These are phyloP conservation scores for Fukomys damarensis DNA, from an alignment of 2,113 vertebrate species.

Conservation along the genomic window DNA sequence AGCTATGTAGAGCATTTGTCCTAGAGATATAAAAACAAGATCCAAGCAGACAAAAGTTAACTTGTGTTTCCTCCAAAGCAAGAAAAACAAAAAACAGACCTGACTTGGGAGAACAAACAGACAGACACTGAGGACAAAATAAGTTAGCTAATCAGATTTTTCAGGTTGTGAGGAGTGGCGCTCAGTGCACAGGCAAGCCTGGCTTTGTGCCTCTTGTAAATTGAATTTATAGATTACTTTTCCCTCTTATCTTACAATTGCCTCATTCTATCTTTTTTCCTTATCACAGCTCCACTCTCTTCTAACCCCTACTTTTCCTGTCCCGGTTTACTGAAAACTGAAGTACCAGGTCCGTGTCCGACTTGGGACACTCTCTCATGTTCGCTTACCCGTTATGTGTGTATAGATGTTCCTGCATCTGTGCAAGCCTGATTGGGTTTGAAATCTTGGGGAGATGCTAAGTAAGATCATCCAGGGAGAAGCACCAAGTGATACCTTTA, in stretches of 20 bases:
- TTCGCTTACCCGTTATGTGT: constrained; percentile 53
- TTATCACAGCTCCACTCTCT: constrained; percentile 71
- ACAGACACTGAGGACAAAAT: constrained; percentile 76
- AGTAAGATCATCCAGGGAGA: background rate
- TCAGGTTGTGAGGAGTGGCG: constrained; percentile 57
- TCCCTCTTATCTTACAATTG: constrained; percentile 79
- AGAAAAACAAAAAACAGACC: constrained; percentile 72
- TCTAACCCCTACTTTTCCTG: constrained; percentile 71
- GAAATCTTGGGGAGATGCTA: background rate
- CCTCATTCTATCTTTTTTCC: constrained; percentile 79
- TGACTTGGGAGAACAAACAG: constrained; percentile 70
- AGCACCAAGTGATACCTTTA: background rate
- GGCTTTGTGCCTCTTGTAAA: constrained; percentile 82
- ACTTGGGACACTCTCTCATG: background rate
- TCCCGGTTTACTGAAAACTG: constrained; percentile 68
- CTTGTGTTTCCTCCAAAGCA: constrained; percentile 65
- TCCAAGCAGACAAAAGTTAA: constrained; percentile 79
- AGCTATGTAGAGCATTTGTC: constrained; percentile 67
- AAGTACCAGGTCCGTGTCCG: constrained; percentile 47
- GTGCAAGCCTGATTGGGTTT: background rate
- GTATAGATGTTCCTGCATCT: constrained; percentile 6
- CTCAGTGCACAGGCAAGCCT: constrained; percentile 48
- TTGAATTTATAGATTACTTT: constrained; percentile 82
- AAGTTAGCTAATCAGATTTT: constrained; percentile 80
- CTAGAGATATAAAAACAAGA: constrained; percentile 35